Evolutionary conservation across 1,140 invertebrate genomes (phyloP), one percentile per base, ranked within the genome.

Genomic region (Halictus rubicundus): DNA sequence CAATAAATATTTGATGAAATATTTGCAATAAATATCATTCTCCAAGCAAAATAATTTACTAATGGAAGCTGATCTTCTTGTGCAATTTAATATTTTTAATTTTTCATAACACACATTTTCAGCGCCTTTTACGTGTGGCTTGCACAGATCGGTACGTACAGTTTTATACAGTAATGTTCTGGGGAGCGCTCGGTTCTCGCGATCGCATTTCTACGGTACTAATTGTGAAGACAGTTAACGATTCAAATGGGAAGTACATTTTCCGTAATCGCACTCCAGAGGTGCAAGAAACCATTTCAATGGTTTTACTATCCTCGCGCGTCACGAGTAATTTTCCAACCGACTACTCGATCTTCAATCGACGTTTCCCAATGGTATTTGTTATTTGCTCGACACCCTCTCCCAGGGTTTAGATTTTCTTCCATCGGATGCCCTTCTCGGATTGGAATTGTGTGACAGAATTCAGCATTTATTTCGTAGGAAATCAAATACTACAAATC

Each of bases 261-360:
- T 12, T 14, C 16, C 16, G n/a, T 63, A 71, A 78, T 63, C 1
- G 21, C 39, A 63, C 59, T 77, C 16, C n/a, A n/a, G 42, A 52
- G 68, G 60, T 52, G 57, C 66, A 25, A 27, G 68, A n/a, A 63
- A 52, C 57, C 42, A 68, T 21, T 5, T 32, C 27, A 39, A 69
- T 42, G 54, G 57, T 69, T 76, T 71, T 63, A 77, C 27, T 37
- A 39, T 23, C 14, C 68, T 42, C 32, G 39, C 21, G 32, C 68
- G 52, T 68, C 23, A 57, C 23, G 37, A 21, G 42, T 71, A 25
- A 78, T 78, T 71, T 78, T 64, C 59, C 68, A n/a, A 64, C 27
- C 7, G 27, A 32, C 8, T 12, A 63, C 60, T 71, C 46, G 57
- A 49, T 61, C 25, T 61, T 63, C 68, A 63, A 71, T 78, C 49